Percentiles rank a stretch among this genome's conserved stretches.
These are phyloP conservation scores for Sphenopsis melanotis DNA, from an alignment of 2,797 vertebrate genomes.

Conservation along the genomic window DNA sequence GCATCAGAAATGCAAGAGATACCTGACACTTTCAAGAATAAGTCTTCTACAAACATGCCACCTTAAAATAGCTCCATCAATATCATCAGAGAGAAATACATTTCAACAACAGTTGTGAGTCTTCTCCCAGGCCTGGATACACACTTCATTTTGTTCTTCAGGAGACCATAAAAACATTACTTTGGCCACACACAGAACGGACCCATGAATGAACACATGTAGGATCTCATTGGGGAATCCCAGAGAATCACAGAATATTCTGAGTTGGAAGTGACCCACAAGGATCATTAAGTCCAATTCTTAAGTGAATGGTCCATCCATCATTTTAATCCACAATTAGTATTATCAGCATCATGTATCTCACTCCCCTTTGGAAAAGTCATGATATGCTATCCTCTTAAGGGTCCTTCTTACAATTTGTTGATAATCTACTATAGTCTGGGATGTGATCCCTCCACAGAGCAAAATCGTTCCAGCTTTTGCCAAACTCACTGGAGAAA, in stretches of 20 bases:
- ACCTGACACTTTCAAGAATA: background rate
- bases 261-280: background rate
- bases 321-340: background rate
- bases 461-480: conserved; percentile 86
- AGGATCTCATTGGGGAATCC: background rate
- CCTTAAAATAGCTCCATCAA: background rate
- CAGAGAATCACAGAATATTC: background rate
- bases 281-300: background rate
- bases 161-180: background rate
- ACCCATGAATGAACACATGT: background rate
- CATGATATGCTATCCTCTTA: conserved; percentile 81
- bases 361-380: conserved; percentile 80
- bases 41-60: background rate
- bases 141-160: background rate
- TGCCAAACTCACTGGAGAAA: conserved; percentile 75
- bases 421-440: conserved; percentile 80
- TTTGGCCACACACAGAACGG: background rate
- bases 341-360: background rate
- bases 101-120: background rate
- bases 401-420: conserved; percentile 82
- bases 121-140: background rate
- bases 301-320: background rate
- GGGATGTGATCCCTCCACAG: conserved; percentile 82
- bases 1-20: background rate
- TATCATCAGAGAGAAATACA: background rate